Percentiles rank a stretch among this genome's conserved stretches.
Conservation (phyloP, 2,797 vertebrate species). For the Artibeus lituratus region DNA sequence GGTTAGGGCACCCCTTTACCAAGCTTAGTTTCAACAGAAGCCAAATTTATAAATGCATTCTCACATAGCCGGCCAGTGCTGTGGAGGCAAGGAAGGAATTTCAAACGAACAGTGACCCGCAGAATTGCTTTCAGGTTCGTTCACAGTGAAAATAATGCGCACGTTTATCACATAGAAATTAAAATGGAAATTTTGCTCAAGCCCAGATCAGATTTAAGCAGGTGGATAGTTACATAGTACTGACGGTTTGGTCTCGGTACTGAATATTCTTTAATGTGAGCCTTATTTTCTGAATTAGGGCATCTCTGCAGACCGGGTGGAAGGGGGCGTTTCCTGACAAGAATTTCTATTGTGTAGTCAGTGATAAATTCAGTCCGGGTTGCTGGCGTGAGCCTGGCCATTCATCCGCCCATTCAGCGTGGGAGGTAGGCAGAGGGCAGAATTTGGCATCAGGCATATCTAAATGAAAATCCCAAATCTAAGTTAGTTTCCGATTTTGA, state of each 20-base stretch:
- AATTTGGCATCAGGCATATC: not conserved
- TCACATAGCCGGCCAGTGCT: not conserved
- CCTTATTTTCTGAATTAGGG: not conserved
- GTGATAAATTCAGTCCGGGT: not conserved
- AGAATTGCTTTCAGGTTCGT: not conserved
- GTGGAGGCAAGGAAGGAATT: constrained; percentile 33
- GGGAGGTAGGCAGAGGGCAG: not conserved
- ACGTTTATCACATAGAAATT: constrained; percentile 29
- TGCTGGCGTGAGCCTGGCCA: not conserved
- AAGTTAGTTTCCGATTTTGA: not conserved
- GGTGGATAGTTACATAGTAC: not conserved
- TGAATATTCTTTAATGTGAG: not conserved
- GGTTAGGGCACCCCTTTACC: not conserved
- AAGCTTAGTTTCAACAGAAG: not conserved
- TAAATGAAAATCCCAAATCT: constrained; percentile 3
- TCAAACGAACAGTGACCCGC: not conserved
- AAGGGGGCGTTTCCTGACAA: not conserved
- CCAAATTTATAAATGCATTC: not conserved
- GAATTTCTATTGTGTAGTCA: not conserved
- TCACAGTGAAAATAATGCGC: not conserved
- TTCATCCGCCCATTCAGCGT: not conserved
- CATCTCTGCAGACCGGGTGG: accelerated
- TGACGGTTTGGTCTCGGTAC: not conserved
- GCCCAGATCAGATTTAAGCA: not conserved
- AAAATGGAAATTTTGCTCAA: not conserved